Base-by-base conservation (phyloP, 2,888 invertebrate genomes). In the Sepiola atlantica region DNA sequence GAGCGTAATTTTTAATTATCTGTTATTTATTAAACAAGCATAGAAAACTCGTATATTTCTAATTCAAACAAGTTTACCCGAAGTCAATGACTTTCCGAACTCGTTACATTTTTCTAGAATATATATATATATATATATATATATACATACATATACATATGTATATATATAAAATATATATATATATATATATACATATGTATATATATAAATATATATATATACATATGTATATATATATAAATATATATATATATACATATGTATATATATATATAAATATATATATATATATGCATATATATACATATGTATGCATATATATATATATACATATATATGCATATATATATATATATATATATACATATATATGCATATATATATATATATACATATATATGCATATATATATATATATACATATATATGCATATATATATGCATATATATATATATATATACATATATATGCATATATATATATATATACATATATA, bases 301-400 rank as follows among this genome's bases (percentile, higher is more conserved):
- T 10, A 77, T 77, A 77, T 77, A 10, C 8, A 77, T 77, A 77
- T 77, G 24, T 77, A 10, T 3, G 77, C 8, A 10, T 77, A 77
- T 77, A n/a, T 77, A 77, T 77, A n/a, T 77, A 77, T 77, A 77
- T 77, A 77, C 8, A 77, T 77, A 77, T 77, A 24, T 77, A 77
- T 77, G 10, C 8, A 77, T 77, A n/a, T 77, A 77, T 77, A 77
- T 77, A 77, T 77, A 77, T 77, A 77, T 77, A 77, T 77, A 77
- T 77, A n/a, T 77, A 77, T 77, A 77, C 8, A n/a, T 77, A 77
- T 77, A n/a, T 77, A 77, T 77, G 8, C 8, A 77, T 77, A 77
- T 77, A 77, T 77, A 77, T 77, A 77, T 77, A 77, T 77, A n/a
- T 77, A 77, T 77, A 77, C 8, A n/a, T 77, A 77, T 77, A n/a